A percentile compares a stretch with the other conserved stretches of the same genome.
Evolutionary conservation across 2,113 vertebrate species (phyloP).

Genomic region (Machaerirhynchus nigripectus): DNA sequence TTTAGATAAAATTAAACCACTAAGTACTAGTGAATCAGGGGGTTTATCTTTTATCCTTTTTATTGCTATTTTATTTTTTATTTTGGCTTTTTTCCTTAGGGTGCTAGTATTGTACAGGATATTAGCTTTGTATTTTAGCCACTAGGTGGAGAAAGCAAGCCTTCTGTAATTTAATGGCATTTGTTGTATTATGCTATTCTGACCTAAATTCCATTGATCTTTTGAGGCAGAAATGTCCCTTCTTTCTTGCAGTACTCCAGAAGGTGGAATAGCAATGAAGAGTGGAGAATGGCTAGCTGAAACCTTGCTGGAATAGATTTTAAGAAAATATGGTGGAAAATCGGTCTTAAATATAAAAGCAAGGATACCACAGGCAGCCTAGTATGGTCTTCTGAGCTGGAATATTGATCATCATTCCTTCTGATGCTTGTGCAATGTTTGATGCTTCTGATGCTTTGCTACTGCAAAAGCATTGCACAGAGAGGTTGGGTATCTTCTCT

Average conservation of each 20-base stretch:
- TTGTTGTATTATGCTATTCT: not conserved
- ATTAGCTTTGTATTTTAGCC: conserved; percentile 35
- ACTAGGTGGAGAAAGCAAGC: conserved; percentile 77
- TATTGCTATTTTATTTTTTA: not conserved
- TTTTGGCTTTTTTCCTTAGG: not conserved
- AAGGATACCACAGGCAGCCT: not conserved
- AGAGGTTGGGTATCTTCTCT: not conserved
- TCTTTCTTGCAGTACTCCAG: conserved; percentile 11
- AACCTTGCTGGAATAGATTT: not conserved
- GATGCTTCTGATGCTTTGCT: not conserved
- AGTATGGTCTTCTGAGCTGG: not conserved
- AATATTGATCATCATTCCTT: not conserved
- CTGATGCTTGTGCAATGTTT: not conserved
- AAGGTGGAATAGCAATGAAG: not conserved
- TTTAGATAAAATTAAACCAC: not conserved
- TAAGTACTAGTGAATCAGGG: not conserved
- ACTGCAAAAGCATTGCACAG: not conserved
- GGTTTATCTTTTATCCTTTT: not conserved
- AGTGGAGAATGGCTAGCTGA: not conserved
- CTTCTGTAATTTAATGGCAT: conserved; percentile 51
- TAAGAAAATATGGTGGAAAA: not conserved
- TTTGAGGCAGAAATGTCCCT: not conserved
- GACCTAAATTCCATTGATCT: conserved; percentile 35
- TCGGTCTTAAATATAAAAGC: not conserved
- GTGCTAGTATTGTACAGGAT: not conserved